Evolutionary conservation across 1,140 invertebrate species (phyloP).

Genomic region (Brachionus plicatilis): DNA sequence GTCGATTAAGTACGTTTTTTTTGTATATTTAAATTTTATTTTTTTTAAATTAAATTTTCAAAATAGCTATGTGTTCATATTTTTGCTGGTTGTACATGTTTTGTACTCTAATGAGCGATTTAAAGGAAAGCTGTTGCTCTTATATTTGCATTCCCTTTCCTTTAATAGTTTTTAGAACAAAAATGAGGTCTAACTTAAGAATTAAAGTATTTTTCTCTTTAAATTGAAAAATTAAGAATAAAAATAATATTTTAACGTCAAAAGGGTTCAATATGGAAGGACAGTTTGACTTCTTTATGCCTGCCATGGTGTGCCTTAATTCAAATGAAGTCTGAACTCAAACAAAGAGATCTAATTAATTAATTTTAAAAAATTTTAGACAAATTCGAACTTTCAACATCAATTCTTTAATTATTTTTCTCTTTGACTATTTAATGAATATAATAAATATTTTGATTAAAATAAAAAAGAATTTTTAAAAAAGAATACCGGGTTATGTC

Average conservation of each 20-base stretch:
- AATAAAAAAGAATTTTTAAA: background rate
- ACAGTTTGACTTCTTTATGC: constrained; percentile 5
- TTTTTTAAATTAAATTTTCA: background rate
- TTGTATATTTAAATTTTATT: background rate
- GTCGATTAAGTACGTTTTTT: background rate
- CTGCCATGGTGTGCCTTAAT: constrained; percentile 26
- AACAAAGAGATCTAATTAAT: background rate
- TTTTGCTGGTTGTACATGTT: constrained; percentile 32
- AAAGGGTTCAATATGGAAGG: constrained; percentile 34
- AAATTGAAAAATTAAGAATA: background rate
- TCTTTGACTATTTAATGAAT: too few species aligned
- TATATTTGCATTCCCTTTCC: constrained; percentile 26
- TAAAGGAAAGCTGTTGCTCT: constrained; percentile 36
- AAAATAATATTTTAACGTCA: background rate
- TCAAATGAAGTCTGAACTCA: constrained; percentile 31
- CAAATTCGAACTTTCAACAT: too few species aligned
- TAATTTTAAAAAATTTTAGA: background rate
- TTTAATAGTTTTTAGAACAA: constrained; percentile 28
- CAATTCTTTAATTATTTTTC: too few species aligned
- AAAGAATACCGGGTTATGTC: background rate
- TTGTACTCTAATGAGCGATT: constrained; percentile 31
- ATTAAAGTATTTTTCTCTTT: background rate
- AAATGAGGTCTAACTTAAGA: constrained; percentile 37
- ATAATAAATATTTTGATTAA: too few species aligned
- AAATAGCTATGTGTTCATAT: background rate